Conservation (phyloP, 2,888 invertebrate species). For the Endotricha flammealis region DNA sequence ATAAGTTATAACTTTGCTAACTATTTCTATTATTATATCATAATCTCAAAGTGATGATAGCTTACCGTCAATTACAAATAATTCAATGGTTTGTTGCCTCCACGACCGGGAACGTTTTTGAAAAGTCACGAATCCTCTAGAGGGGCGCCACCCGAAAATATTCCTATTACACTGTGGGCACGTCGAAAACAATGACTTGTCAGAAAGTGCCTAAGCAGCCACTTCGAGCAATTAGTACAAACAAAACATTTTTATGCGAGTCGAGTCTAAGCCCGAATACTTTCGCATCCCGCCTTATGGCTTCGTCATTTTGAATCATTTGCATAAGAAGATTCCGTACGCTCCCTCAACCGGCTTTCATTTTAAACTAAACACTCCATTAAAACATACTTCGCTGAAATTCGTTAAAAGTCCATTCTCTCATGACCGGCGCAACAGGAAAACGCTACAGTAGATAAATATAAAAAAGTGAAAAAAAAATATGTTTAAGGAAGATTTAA, state of each 20-base stretch:
- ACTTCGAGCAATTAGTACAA: constrained; percentile 74
- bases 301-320: constrained; percentile 44
- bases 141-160: constrained; percentile 58
- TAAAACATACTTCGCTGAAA: constrained; percentile 7
- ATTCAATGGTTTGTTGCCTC: constrained; percentile 36
- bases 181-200: constrained; percentile 74
- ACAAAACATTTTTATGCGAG: constrained; percentile 73
- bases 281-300: constrained; percentile 28
- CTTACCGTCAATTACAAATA: constrained; percentile 23
- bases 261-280: constrained; percentile 31
- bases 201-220: constrained; percentile 66
- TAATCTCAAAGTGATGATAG: too few species aligned
- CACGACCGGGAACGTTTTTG: constrained; percentile 40
- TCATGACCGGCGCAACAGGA: constrained; percentile 1
- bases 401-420: constrained; percentile 12
- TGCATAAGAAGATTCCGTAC: constrained; percentile 47
- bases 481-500: too few species aligned
- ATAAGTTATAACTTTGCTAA: too few species aligned
- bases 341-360: constrained; percentile 23
- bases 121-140: constrained; percentile 60
- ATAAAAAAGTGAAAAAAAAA: too few species aligned
- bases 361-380: constrained; percentile 22
- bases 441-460: not conserved
- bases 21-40: too few species aligned
- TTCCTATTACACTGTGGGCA: constrained; percentile 58